Percentiles rank a stretch among this genome's conserved stretches.
Conservation (phyloP, 1,140 invertebrate genomes). For the Geopemphigus sp. region DNA sequence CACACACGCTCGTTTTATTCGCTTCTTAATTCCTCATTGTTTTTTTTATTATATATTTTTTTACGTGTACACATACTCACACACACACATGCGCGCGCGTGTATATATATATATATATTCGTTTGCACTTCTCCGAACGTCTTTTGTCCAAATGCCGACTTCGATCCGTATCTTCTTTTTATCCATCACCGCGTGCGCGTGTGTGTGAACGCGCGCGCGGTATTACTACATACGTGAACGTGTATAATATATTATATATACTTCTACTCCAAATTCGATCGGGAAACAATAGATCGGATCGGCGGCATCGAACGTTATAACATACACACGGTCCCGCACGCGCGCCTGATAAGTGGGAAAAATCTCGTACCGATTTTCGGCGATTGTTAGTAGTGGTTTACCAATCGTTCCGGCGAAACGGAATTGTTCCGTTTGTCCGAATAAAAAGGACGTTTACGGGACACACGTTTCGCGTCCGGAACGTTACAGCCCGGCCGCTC, state of each 20-base stretch:
- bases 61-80: not conserved
- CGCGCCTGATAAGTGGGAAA: not conserved
- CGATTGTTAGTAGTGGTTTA: no score
- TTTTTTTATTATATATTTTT: conserved; percentile 40
- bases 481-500: no score
- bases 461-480: no score
- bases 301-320: not conserved
- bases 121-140: conserved; percentile 49
- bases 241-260: no score
- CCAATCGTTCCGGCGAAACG: no score
- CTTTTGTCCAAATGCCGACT: conserved; percentile 48
- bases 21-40: conserved; percentile 49
- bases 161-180: conserved; percentile 43
- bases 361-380: not conserved
- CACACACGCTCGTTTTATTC: conserved; percentile 44
- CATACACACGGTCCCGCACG: not conserved
- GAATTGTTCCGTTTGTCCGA: no score
- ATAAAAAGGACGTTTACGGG: no score
- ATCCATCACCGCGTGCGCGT: not conserved
- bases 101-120: conserved; percentile 31
- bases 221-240: not conserved
- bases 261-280: conserved; percentile 44
- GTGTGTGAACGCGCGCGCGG: not conserved
- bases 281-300: conserved; percentile 34
- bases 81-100: not conserved